These are phyloP conservation scores for Actenoides hombroni DNA, from an alignment of 2,113 vertebrate species.

Conservation along the genomic window DNA sequence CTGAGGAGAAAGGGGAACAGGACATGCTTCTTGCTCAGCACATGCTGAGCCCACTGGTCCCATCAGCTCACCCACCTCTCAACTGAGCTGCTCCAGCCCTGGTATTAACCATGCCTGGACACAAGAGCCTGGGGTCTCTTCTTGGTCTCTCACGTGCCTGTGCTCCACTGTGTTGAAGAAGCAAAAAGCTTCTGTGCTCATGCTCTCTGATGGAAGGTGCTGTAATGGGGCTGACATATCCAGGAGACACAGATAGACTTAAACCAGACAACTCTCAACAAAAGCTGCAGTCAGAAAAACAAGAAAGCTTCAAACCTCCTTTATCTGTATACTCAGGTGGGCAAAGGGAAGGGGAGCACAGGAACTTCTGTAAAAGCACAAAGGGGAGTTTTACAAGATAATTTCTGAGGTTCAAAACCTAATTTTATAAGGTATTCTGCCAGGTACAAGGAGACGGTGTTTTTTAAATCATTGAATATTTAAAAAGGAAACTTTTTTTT, in stretches of 20 bases:
- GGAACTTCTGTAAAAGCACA: background rate
- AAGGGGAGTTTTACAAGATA: background rate
- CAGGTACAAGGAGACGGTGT: background rate
- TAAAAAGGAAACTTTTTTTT: background rate
- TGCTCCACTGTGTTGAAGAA: background rate
- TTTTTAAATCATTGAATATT: background rate
- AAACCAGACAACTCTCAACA: background rate
- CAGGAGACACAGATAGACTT: background rate
- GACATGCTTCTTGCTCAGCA: background rate
- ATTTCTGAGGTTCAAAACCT: background rate
- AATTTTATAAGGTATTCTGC: background rate
- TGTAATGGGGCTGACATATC: background rate
- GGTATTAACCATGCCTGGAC: background rate
- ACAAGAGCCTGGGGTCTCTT: background rate
- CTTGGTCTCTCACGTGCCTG: background rate
- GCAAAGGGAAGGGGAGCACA: background rate
- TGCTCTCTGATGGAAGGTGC: background rate
- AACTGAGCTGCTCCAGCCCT: background rate
- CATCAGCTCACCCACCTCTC: background rate
- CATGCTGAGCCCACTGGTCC: fast-evolving
- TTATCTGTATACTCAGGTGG: too few species aligned
- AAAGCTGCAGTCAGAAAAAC: background rate
- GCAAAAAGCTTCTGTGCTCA: background rate
- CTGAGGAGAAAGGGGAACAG: background rate
- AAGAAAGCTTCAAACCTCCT: background rate